Evolutionary conservation across 2,888 invertebrate species (phyloP).

Genomic region (Macrosoma leucophasiata): DNA sequence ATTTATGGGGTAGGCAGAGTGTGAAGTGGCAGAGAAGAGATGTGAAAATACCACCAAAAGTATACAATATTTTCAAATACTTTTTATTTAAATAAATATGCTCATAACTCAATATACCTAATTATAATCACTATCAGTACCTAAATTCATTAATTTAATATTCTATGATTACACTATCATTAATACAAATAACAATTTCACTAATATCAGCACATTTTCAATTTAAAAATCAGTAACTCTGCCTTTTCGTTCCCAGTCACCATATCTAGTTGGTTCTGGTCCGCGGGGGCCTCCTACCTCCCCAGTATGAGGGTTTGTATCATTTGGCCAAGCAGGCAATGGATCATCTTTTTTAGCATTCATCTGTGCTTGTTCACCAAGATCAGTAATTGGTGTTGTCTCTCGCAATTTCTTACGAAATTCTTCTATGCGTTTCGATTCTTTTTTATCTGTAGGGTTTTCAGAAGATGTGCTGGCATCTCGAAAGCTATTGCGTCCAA

Average conservation of each 20-base stretch:
- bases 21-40: too few species aligned
- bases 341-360: slow-evolving; percentile 90
- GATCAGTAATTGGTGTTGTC: slow-evolving; percentile 79
- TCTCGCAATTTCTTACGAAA: slow-evolving; percentile 85
- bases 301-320: slow-evolving; percentile 93
- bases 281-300: slow-evolving; percentile 97
- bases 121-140: too few species aligned
- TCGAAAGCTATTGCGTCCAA: slow-evolving; percentile 32
- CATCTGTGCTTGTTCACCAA: slow-evolving; percentile 83
- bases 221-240: slow-evolving; percentile 93
- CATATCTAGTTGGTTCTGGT: slow-evolving; percentile 98
- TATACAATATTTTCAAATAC: too few species aligned
- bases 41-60: too few species aligned
- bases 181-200: too few species aligned
- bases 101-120: too few species aligned
- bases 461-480: slow-evolving; percentile 28
- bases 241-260: slow-evolving; percentile 99
- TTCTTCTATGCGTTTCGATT: slow-evolving; percentile 75
- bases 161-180: too few species aligned
- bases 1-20: too few species aligned
- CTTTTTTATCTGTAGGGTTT: slow-evolving; percentile 33
- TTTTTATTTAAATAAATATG: too few species aligned
- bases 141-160: too few species aligned
- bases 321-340: slow-evolving; percentile 88
- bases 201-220: too few species aligned